Evolutionary conservation across 2,113 vertebrate genomes (phyloP).

Genomic region (Periophthalmodon schlosseri): DNA sequence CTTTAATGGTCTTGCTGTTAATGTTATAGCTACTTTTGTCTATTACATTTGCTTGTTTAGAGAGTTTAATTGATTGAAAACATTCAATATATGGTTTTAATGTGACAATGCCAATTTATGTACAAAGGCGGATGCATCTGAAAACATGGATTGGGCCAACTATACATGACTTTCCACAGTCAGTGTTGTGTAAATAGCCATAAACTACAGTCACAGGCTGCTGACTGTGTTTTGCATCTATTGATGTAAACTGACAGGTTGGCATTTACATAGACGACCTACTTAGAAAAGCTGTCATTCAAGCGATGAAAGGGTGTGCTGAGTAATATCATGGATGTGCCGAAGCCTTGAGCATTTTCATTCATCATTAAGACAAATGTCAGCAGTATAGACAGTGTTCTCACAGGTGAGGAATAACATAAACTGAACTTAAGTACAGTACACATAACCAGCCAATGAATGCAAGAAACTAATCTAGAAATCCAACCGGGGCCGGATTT

Average conservation of each 20-base stretch:
- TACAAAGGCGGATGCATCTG: not conserved
- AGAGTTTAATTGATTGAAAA: not conserved
- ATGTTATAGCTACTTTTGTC: not conserved
- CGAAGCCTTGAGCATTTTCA: conserved; percentile 36
- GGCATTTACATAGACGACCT: conserved; percentile 75
- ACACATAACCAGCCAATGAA: not conserved
- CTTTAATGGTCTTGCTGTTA: not conserved
- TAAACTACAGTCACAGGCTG: conserved; percentile 51
- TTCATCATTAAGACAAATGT: conserved; percentile 30
- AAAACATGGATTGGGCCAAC: conserved; percentile 5
- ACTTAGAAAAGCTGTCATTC: conserved; percentile 71
- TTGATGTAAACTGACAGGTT: conserved; percentile 73
- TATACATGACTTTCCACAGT: conserved; percentile 10
- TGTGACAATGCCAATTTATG: not conserved
- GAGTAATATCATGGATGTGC: conserved; percentile 59
- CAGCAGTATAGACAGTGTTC: conserved; percentile 4
- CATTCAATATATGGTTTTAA: not conserved
- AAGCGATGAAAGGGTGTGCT: conserved; percentile 48
- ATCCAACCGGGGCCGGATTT: too few relatives aligned
- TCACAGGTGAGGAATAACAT: not conserved
- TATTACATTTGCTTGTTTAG: not conserved
- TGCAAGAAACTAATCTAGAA: too few relatives aligned
- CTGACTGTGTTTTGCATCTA: conserved; percentile 57
- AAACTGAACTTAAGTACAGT: not conserved
- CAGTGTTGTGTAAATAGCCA: conserved; percentile 17